Evolutionary conservation across 2,888 invertebrate species (phyloP).

Genomic region (Hydrotaea diabolus): DNA sequence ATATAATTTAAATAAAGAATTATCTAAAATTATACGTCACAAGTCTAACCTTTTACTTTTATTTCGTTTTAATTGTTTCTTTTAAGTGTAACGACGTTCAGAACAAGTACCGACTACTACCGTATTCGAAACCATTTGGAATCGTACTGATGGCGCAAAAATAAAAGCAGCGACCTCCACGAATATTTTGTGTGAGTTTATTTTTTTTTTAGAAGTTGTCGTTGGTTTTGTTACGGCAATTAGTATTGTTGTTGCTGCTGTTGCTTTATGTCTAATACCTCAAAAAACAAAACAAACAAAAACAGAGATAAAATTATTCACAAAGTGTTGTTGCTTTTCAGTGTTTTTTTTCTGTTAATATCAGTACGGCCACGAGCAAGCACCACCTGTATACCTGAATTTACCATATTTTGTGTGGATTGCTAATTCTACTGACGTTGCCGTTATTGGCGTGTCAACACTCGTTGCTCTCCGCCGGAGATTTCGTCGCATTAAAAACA

Average conservation of each 20-base stretch:
- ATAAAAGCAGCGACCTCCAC: slow-evolving; percentile 17
- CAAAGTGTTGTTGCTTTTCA: slow-evolving; percentile 9
- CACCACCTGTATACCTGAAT: slow-evolving; percentile 55
- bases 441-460: neutral
- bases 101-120: slow-evolving; percentile 7
- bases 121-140: slow-evolving; percentile 16
- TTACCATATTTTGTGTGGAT: slow-evolving; percentile 59
- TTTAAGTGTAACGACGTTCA: neutral
- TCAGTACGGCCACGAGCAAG: neutral
- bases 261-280: slow-evolving; percentile 35
- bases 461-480: no score
- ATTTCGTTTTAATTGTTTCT: no score
- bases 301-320: slow-evolving; percentile 51
- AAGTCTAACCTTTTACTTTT: neutral
- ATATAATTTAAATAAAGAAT: neutral
- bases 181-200: neutral
- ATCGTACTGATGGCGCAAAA: slow-evolving; percentile 14
- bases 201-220: slow-evolving; percentile 5
- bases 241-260: neutral
- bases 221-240: neutral
- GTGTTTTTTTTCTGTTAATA: slow-evolving; percentile 47
- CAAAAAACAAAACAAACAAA: no score
- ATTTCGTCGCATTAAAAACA: no score
- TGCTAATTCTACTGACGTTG: slow-evolving; percentile 52
- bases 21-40: neutral